Percentiles rank a stretch among this genome's conserved stretches.
phyloP scores from a whole-genome alignment of 2,113 vertebrate genomes.

The Rhinolophus sinicus region DNA sequence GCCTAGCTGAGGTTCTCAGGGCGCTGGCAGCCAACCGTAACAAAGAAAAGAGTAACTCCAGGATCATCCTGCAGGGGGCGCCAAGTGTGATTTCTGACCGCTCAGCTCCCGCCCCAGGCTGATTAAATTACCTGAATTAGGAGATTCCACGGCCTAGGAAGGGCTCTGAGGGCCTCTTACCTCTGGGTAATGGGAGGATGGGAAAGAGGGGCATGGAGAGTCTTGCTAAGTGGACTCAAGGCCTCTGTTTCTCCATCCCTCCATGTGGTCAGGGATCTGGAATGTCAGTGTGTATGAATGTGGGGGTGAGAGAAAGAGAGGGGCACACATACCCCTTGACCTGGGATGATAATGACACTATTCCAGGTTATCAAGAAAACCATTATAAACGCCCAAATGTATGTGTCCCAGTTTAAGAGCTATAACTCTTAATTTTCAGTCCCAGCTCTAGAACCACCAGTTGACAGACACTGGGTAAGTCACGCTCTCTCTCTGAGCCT shows the following conservation, averaged over 20 bases:
- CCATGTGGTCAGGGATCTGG: not conserved
- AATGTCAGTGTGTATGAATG: not conserved
- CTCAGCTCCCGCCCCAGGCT: not conserved
- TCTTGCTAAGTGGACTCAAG: not conserved
- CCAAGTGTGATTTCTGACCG: not conserved
- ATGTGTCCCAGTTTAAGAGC: not conserved
- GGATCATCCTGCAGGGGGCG: not conserved
- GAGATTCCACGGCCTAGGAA: slow-evolving; percentile 46
- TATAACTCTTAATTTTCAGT: not conserved
- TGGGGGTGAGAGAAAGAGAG: not conserved
- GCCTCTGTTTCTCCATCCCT: not conserved
- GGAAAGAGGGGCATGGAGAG: not conserved
- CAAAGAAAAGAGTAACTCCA: not conserved
- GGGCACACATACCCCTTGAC: not conserved
- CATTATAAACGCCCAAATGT: not conserved
- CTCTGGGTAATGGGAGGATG: not conserved
- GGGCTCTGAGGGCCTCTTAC: slow-evolving; percentile 4
- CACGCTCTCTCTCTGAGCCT: not conserved
- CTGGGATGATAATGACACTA: not conserved
- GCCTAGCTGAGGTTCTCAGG: not conserved
- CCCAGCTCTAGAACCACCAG: not conserved
- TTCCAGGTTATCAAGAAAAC: not conserved
- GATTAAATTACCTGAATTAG: not conserved
- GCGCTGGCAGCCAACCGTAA: not conserved
- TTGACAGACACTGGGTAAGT: not conserved